These are phyloP conservation scores for Triplophysa siluroides DNA, from an alignment of 2,113 vertebrate genomes.

Conservation along the genomic window DNA sequence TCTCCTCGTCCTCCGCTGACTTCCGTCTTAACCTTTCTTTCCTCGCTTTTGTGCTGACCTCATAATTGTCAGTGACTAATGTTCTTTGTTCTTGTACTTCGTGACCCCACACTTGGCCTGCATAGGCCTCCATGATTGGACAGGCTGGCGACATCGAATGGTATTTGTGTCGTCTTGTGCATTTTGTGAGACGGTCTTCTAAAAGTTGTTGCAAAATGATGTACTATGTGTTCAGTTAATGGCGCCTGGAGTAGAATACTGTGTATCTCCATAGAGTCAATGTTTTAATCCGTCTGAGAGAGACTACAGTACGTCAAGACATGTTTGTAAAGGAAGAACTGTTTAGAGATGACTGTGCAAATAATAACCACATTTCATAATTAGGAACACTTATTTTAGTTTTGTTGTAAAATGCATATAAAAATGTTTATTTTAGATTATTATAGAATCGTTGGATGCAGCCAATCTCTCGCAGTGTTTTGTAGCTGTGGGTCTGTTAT, in stretches of 20 bases:
- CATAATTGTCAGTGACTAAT: constrained; percentile 38
- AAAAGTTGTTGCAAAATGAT: constrained; percentile 12
- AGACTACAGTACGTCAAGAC: background rate
- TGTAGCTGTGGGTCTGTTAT: background rate
- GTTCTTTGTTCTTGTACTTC: constrained; percentile 14
- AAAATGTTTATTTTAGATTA: background rate
- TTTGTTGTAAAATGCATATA: no score
- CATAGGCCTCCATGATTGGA: constrained; percentile 9
- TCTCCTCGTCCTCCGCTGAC: constrained; percentile 22
- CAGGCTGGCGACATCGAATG: background rate
- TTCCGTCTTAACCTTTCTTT: constrained; percentile 19
- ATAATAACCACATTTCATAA: no score
- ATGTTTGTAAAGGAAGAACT: background rate
- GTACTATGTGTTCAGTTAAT: background rate
- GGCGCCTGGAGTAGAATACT: constrained; percentile 4
- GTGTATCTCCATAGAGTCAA: background rate
- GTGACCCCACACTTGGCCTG: constrained; percentile 17
- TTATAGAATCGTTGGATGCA: background rate
- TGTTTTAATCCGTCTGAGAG: background rate
- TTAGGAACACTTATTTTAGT: no score
- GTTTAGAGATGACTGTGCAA: background rate
- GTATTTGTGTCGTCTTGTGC: background rate
- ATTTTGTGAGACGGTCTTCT: constrained; percentile 17
- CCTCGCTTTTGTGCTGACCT: constrained; percentile 22
- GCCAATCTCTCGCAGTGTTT: background rate